Percentiles rank a stretch among this genome's conserved stretches.
These are phyloP conservation scores for Rallus crepitans DNA, from an alignment of 2,797 vertebrate species.

Conservation along the genomic window DNA sequence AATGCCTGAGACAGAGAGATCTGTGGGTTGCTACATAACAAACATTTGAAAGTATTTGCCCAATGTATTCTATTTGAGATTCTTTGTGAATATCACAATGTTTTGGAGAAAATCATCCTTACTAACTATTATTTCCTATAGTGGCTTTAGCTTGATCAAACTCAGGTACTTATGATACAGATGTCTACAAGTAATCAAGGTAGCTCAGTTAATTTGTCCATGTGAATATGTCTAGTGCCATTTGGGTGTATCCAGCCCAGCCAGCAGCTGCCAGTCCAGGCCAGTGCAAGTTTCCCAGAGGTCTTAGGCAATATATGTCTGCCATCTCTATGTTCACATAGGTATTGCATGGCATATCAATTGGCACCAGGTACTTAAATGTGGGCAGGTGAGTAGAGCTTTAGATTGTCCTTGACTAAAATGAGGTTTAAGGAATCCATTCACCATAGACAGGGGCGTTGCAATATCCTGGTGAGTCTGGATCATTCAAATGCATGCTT, in stretches of 20 bases:
- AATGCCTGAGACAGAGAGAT: neutral
- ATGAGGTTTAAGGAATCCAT: neutral
- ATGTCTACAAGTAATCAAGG: neutral
- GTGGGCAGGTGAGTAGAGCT: neutral
- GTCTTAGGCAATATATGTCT: neutral
- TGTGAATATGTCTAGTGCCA: neutral
- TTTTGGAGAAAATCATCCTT: neutral
- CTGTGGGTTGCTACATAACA: neutral
- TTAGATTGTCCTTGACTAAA: neutral
- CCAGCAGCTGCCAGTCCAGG: neutral
- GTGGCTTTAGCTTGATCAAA: neutral
- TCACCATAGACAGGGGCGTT: no score
- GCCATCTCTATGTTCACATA: neutral
- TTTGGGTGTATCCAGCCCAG: neutral
- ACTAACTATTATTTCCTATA: neutral
- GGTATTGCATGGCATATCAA: neutral
- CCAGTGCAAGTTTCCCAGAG: fast-evolving
- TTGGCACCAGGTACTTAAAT: neutral
- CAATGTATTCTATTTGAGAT: neutral
- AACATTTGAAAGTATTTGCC: neutral
- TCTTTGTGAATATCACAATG: no score
- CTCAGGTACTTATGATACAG: neutral
- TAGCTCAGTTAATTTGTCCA: neutral
- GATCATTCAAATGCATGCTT: neutral
- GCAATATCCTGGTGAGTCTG: neutral